A percentile compares a stretch with the other conserved stretches of the same genome.
Conservation (phyloP, 2,888 invertebrate species). For the Phanerotoma sp. region DNA sequence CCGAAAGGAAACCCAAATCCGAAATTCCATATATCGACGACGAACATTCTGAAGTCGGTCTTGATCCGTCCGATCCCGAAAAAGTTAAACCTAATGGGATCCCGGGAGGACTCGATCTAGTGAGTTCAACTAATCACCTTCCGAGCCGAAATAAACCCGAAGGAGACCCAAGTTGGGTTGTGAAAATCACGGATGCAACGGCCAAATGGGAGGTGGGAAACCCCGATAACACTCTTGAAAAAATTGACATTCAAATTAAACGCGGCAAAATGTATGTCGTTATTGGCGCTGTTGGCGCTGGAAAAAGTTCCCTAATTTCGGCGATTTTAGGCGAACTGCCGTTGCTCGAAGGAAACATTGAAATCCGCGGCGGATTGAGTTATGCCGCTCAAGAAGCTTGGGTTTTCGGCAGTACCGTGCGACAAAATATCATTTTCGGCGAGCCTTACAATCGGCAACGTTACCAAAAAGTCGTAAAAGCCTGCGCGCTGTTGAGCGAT, state of each 20-base stretch:
- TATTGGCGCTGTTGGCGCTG: slow-evolving; percentile 75
- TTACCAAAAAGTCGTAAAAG: slow-evolving; percentile 59
- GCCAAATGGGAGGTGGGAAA: slow-evolving; percentile 61
- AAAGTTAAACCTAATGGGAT: slow-evolving; percentile 50
- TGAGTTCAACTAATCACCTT: too few relatives aligned
- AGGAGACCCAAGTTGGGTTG: slow-evolving; percentile 26
- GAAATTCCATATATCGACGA: slow-evolving; percentile 51
- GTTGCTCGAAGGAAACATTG: slow-evolving; percentile 62
- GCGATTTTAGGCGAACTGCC: slow-evolving; percentile 74
- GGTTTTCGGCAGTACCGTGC: slow-evolving; percentile 75
- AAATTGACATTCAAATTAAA: slow-evolving; percentile 60
- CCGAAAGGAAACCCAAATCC: slow-evolving; percentile 24
- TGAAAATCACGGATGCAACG: slow-evolving; percentile 48
- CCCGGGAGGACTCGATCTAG: slow-evolving; percentile 34
- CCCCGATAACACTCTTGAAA: slow-evolving; percentile 60
- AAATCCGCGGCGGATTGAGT: slow-evolving; percentile 66
- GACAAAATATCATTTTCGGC: slow-evolving; percentile 88
- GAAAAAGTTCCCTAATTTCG: slow-evolving; percentile 71
- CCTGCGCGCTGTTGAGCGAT: slow-evolving; percentile 57
- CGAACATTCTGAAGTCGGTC: slow-evolving; percentile 42
- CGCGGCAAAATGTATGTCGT: slow-evolving; percentile 68
- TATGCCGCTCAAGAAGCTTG: slow-evolving; percentile 87
- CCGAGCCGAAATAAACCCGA: slow-evolving; percentile 25
- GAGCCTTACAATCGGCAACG: slow-evolving; percentile 64
- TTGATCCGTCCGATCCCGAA: slow-evolving; percentile 43